These are phyloP conservation scores for Plumapathes pennacea DNA, from an alignment of 92 coral and sea anemone species.

Conservation along the genomic window DNA sequence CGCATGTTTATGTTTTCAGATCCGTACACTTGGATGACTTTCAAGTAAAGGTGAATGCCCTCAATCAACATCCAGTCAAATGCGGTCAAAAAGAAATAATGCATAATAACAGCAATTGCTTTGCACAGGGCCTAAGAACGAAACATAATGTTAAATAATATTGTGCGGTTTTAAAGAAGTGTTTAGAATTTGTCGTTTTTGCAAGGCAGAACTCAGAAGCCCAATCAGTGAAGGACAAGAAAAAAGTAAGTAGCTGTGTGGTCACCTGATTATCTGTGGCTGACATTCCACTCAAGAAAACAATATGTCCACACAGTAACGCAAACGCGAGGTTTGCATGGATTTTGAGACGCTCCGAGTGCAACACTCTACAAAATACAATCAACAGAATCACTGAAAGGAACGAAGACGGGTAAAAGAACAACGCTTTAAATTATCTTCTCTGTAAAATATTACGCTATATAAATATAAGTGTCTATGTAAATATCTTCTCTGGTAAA, in stretches of 20 bases:
- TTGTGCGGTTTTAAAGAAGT: neutral
- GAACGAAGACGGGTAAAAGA: no score
- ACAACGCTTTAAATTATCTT: no score
- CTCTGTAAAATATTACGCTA: no score
- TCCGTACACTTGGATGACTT: conserved; percentile 83
- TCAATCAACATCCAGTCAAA: conserved; percentile 89
- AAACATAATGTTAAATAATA: neutral
- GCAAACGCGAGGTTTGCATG: conserved; percentile 67
- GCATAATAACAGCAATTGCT: conserved; percentile 65
- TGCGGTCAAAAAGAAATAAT: conserved; percentile 72
- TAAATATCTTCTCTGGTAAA: no score
- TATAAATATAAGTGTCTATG: no score
- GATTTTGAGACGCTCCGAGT: conserved; percentile 71
- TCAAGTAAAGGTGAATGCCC: conserved; percentile 81
- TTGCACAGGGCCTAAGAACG: conserved; percentile 53
- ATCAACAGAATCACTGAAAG: neutral
- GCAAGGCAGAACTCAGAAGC: neutral
- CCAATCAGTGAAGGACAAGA: neutral
- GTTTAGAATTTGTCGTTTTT: neutral
- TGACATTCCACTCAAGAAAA: conserved; percentile 59
- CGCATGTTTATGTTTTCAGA: conserved; percentile 61
- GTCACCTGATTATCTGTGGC: conserved; percentile 58
- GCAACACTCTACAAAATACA: conserved; percentile 32
- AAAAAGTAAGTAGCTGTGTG: neutral
- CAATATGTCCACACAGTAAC: conserved; percentile 51